A percentile compares a stretch with the other conserved stretches of the same genome.
These are phyloP conservation scores for Pristis pectinata DNA, from an alignment of 2,797 vertebrate species.

Conservation along the genomic window DNA sequence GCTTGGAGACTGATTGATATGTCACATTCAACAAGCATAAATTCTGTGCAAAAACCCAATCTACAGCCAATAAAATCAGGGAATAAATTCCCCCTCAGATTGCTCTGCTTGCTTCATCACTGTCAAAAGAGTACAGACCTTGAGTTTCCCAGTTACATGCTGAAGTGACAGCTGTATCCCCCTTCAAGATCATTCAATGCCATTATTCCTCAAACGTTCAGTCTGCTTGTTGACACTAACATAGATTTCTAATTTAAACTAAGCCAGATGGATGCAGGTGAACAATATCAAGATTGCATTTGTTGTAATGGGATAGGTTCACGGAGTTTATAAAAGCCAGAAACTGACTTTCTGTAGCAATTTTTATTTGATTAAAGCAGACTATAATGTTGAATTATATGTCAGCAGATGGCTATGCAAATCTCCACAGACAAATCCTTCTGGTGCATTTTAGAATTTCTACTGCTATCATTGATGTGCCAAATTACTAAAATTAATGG, in stretches of 20 bases:
- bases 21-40: not conserved
- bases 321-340: not conserved
- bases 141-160: not conserved
- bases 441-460: not conserved
- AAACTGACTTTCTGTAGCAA: slow-evolving; percentile 1
- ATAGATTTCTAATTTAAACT: not conserved
- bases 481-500: not conserved
- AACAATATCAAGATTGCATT: not conserved
- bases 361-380: not conserved
- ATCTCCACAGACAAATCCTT: not conserved
- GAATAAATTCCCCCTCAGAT: not conserved
- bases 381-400: not conserved
- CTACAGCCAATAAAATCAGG: not conserved
- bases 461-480: not conserved
- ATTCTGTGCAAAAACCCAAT: not conserved
- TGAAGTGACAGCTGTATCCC: not conserved
- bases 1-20: not conserved
- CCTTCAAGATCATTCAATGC: not conserved
- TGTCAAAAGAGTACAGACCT: not conserved
- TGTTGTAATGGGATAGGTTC: not conserved
- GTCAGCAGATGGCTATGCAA: not conserved
- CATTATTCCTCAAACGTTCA: not conserved
- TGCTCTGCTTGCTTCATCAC: not conserved
- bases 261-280: not conserved
- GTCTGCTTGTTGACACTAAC: not conserved